These are phyloP conservation scores for Ophion slaviceki DNA, from an alignment of 2,888 invertebrate species.

Conservation along the genomic window DNA sequence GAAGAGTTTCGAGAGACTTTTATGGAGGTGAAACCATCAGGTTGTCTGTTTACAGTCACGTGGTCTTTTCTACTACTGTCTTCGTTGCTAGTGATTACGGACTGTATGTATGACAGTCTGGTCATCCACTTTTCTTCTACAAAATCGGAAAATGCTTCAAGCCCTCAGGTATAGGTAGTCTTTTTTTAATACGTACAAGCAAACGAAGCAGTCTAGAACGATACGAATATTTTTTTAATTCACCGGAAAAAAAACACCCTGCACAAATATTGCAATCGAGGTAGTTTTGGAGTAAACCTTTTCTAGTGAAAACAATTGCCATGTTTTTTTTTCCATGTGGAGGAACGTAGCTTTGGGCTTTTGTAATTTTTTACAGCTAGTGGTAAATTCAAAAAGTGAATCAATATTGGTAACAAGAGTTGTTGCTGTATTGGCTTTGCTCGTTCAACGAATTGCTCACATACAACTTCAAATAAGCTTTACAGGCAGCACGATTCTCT, in stretches of 20 bases:
- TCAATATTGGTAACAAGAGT: not conserved
- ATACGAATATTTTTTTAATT: not conserved
- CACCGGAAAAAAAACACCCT: not conserved
- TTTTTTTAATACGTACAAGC: not conserved
- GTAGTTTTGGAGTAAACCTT: not conserved
- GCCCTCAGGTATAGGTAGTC: not conserved
- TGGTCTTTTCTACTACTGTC: conserved; percentile 12
- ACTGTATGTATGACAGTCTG: not conserved
- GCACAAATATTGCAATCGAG: not conserved
- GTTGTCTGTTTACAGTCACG: conserved; percentile 55
- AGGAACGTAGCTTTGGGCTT: not conserved
- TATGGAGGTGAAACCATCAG: conserved; percentile 3
- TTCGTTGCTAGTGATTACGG: conserved; percentile 27
- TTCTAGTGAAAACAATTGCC: not conserved
- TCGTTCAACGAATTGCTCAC: not conserved
- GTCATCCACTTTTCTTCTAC: not conserved
- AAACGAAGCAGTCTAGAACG: not conserved
- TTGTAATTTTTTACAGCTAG: not conserved
- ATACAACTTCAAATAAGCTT: not conserved
- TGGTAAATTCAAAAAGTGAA: not conserved
- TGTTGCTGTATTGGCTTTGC: not conserved
- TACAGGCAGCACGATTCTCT: not conserved
- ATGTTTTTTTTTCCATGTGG: not conserved
- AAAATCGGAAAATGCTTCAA: conserved; percentile 21
- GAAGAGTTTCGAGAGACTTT: conserved; percentile 14